phyloP scores from a whole-genome alignment of 2,797 vertebrate species.

The Rhynchonycteris naso region DNA sequence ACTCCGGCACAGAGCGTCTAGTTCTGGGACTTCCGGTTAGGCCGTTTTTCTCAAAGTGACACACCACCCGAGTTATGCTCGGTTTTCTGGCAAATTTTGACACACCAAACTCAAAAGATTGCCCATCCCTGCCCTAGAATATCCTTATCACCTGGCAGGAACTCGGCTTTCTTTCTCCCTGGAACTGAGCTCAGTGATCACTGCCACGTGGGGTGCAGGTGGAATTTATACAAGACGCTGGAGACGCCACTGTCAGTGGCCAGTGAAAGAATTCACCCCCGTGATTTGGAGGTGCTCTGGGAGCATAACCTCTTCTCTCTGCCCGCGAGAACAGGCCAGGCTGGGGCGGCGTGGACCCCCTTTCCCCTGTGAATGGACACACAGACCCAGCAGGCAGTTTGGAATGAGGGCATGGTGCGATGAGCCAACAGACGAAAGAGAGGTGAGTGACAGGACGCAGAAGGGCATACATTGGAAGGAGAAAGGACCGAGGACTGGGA shows the following conservation, averaged over 20 bases:
- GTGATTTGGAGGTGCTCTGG: neutral
- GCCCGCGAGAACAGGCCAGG: neutral
- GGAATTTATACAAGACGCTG: rapidly evolving
- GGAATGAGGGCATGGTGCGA: neutral
- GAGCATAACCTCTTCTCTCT: neutral
- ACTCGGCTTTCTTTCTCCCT: neutral
- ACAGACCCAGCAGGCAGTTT: neutral
- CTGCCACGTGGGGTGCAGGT: too few species aligned
- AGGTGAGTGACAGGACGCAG: neutral
- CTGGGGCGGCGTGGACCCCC: neutral
- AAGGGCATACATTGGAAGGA: neutral
- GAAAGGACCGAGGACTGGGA: neutral
- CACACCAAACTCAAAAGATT: too few species aligned
- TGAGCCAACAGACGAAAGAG: neutral
- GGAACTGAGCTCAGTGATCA: neutral
- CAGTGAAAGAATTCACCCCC: neutral
- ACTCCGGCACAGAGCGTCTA: too few species aligned
- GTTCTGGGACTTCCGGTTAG: too few species aligned
- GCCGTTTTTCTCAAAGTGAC: too few species aligned
- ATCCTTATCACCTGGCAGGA: neutral
- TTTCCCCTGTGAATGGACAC: neutral
- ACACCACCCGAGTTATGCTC: too few species aligned
- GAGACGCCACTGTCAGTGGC: neutral
- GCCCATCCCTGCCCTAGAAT: too few species aligned
- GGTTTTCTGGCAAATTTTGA: too few species aligned